Percentiles rank a stretch among this genome's conserved stretches.
These are phyloP conservation scores for Margarornis squamiger DNA, from an alignment of 2,797 vertebrate species.

Conservation along the genomic window DNA sequence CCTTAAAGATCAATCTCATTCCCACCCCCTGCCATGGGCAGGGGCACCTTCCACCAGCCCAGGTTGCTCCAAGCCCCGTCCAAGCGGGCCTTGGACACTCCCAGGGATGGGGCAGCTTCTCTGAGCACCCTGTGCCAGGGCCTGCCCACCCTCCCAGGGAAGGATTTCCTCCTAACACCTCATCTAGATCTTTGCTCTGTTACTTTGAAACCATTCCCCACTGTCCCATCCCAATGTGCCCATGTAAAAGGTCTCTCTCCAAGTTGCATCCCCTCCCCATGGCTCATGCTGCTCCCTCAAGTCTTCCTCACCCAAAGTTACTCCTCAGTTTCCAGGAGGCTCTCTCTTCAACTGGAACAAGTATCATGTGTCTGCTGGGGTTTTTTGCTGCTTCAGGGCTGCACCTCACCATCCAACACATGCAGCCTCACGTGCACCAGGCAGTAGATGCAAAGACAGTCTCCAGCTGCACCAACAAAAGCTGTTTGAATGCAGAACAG, in stretches of 20 bases:
- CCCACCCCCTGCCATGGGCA: not conserved
- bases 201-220: not conserved
- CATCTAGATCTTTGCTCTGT: not conserved
- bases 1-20: too few species aligned
- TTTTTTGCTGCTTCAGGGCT: not conserved
- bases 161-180: not conserved
- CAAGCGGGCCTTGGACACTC: not conserved
- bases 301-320: not conserved
- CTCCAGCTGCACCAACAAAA: not conserved
- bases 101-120: not conserved
- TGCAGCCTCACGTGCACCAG: fast-evolving
- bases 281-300: not conserved
- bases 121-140: not conserved
- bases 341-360: not conserved
- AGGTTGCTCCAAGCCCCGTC: not conserved
- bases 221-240: not conserved
- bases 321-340: fast-evolving
- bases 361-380: fast-evolving
- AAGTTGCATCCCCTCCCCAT: fast-evolving
- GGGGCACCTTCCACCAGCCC: not conserved
- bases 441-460: not conserved
- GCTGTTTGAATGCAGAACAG: not conserved
- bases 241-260: fast-evolving
- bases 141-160: not conserved
- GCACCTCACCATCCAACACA: fast-evolving